These are phyloP conservation scores for Hycleus cichorii DNA, from an alignment of 1,140 invertebrate species.

Conservation along the genomic window DNA sequence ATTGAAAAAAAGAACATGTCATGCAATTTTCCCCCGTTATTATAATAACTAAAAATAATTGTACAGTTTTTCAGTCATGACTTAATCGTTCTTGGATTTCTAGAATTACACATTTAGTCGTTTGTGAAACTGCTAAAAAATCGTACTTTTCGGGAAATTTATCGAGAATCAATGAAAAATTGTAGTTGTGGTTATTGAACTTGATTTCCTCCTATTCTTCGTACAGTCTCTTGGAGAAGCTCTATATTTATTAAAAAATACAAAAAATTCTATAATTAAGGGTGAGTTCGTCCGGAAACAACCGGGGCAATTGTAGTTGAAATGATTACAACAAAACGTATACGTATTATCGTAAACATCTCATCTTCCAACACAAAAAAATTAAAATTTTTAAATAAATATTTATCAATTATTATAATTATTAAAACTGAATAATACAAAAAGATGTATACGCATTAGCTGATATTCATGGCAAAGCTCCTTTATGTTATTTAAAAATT, in stretches of 20 bases:
- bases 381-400: constrained; percentile 38
- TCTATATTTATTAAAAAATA: constrained; percentile 10
- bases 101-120: constrained; percentile 2
- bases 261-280: no score
- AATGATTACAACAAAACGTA: constrained; percentile 29
- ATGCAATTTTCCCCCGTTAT: no score
- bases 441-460: constrained; percentile 43
- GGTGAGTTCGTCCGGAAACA: no score
- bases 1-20: no score
- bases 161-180: constrained; percentile 14
- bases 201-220: constrained; percentile 11
- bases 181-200: constrained; percentile 11
- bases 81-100: no score
- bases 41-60: no score
- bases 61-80: no score
- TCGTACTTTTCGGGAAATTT: constrained; percentile 15
- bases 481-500: constrained; percentile 37
- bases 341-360: constrained; percentile 43
- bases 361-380: constrained; percentile 37
- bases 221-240: background rate
- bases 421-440: constrained; percentile 40
- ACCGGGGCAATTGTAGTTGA: background rate
- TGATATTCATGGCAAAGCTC: constrained; percentile 42
- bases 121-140: constrained; percentile 7
- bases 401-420: constrained; percentile 41